Conservation (phyloP, 2,888 invertebrate species). For the Acleris holmiana region DNA sequence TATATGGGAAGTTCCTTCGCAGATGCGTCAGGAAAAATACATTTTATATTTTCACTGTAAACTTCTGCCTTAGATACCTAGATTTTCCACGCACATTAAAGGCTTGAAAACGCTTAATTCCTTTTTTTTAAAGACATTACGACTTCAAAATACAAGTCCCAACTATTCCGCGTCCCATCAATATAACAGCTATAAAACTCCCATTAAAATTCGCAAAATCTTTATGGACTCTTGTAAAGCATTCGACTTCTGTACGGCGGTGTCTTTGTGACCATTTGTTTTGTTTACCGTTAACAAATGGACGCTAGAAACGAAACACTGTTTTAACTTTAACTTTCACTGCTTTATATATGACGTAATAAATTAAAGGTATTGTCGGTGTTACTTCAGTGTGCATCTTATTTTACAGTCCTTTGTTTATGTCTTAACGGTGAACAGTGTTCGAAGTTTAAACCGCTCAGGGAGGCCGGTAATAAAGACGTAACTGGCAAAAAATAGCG, state of each 20-base stretch:
- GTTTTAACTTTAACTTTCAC: slow-evolving; percentile 69
- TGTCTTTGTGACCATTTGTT: slow-evolving; percentile 61
- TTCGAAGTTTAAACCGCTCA: slow-evolving; percentile 45
- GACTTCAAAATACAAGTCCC: slow-evolving; percentile 31
- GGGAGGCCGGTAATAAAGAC: slow-evolving; percentile 64
- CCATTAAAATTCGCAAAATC: slow-evolving; percentile 68
- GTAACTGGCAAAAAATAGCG: slow-evolving; percentile 63
- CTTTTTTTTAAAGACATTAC: too few relatives aligned
- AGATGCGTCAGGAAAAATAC: too few relatives aligned
- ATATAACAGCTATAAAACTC: slow-evolving; percentile 40
- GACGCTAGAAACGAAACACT: slow-evolving; percentile 59
- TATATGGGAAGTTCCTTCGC: too few relatives aligned
- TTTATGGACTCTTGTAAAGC: slow-evolving; percentile 66
- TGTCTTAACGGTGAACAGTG: slow-evolving; percentile 75
- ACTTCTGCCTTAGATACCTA: too few relatives aligned
- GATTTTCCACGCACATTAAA: too few relatives aligned
- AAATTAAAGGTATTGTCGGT: slow-evolving; percentile 65
- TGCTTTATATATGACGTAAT: slow-evolving; percentile 78
- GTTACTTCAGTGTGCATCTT: slow-evolving; percentile 45
- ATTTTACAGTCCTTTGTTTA: slow-evolving; percentile 65
- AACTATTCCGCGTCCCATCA: slow-evolving; percentile 36
- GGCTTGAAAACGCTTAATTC: too few relatives aligned
- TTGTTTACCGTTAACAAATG: slow-evolving; percentile 72
- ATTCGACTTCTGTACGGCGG: slow-evolving; percentile 63
- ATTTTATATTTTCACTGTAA: too few relatives aligned